Percentiles rank a stretch among this genome's conserved stretches.
Conservation (phyloP, 1,140 invertebrate genomes). For the Vollenhovia emeryi region DNA sequence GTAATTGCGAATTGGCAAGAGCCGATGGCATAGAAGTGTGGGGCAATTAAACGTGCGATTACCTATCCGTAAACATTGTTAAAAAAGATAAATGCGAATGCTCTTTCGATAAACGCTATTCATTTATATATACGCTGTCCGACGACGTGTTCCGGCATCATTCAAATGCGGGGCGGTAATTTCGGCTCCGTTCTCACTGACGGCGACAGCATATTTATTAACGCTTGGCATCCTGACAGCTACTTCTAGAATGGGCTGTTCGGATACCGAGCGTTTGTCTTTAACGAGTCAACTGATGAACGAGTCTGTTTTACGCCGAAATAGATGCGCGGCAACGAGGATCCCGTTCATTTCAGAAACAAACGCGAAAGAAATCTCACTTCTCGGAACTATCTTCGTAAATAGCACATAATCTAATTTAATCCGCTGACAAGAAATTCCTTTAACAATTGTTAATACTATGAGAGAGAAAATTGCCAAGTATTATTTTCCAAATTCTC, state of each 20-base stretch:
- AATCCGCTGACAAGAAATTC: not conserved
- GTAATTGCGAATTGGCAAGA: no score
- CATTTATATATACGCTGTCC: slow-evolving; percentile 20
- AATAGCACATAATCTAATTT: not conserved
- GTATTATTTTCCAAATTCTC: not conserved
- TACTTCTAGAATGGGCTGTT: slow-evolving; percentile 69
- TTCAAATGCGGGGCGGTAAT: slow-evolving; percentile 49
- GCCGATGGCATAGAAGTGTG: not conserved
- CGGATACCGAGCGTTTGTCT: slow-evolving; percentile 67
- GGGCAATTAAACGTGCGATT: slow-evolving; percentile 22
- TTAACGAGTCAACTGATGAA: slow-evolving; percentile 74
- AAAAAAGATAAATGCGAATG: slow-evolving; percentile 13
- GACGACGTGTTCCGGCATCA: slow-evolving; percentile 43
- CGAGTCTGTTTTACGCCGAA: slow-evolving; percentile 64
- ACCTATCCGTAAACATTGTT: not conserved
- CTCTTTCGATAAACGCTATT: not conserved
- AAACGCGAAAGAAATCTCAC: slow-evolving; percentile 1
- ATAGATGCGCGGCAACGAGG: slow-evolving; percentile 49
- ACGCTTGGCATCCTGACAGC: slow-evolving; percentile 75
- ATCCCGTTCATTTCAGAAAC: slow-evolving; percentile 1
- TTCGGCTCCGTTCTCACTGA: slow-evolving; percentile 63
- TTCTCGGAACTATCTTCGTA: not conserved
- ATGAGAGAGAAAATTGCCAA: not conserved
- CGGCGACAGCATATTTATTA: slow-evolving; percentile 76
- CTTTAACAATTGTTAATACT: not conserved